Base-by-base conservation (phyloP, 2,113 vertebrate genomes). In the Indri indri region DNA sequence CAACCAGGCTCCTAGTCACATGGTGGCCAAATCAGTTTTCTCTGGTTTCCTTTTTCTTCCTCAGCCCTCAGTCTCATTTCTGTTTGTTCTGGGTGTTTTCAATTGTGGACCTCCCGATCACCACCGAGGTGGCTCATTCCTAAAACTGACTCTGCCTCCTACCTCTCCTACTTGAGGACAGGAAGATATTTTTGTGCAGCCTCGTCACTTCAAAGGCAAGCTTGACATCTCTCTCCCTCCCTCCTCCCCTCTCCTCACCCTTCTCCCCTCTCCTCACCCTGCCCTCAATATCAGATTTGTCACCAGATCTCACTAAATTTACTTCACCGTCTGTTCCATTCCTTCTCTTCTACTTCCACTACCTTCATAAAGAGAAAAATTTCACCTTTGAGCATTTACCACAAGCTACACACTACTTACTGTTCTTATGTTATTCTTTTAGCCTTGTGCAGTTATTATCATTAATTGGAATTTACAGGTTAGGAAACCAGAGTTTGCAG, bases 381-480 rank as follows among this genome's bases (percentile, higher is more conserved):
- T 52, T 52, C 83, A 37, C 40, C 8, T 37, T 22, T 52, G 47
- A 23, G 6, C n/a, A 1, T 54, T 71, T 54, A 45, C 22, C 20
- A 52, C 34, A n/a, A 22, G 2, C 23, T 5, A 10, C 3, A 37
- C 9, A 4, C 10, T 34, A 0, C 63, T 4, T 40, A 25, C 9
- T 50, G 73, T 90, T 45, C 47, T 90, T 18, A 66, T n/a, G 37
- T 50, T 8, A 40, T 54, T 61, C 57, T 88, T 61, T 23, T 34
- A 88, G 71, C 18, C 66, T 79, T 16, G 13, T 59, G 45, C 59
- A 30, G 3, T 68, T 88, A 34, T 52, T 52, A 32, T 27, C 70
- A 47, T 22, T 52, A 47, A 71, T 17, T 80, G 37, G 32, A 34
- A 18, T 61, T 57, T 3, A 71, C 25, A 54, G 22, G 27, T 30